Evolutionary conservation across 2,888 invertebrate genomes (phyloP).

Genomic region (Sminthurinus aureus): DNA sequence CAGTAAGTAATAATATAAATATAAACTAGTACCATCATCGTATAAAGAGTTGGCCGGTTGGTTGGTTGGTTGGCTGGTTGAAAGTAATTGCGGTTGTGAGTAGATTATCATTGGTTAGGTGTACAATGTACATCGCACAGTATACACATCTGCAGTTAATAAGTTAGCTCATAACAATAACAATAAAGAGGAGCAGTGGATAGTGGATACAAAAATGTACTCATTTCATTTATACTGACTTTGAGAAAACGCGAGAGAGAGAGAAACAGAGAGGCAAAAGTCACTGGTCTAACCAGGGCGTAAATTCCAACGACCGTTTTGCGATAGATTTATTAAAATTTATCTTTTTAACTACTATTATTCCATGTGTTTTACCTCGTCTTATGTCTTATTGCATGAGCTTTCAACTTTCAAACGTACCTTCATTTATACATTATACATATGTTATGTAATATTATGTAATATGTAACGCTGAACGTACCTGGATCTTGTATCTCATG

Average conservation of each 20-base stretch:
- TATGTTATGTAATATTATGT: background rate
- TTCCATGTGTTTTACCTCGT: background rate
- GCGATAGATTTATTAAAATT: constrained; percentile 49
- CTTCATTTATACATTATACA: background rate
- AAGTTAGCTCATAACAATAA: constrained; percentile 46
- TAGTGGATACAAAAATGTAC: constrained; percentile 11
- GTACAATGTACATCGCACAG: background rate
- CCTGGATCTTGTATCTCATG: background rate
- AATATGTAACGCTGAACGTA: too few relatives aligned
- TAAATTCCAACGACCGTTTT: constrained; percentile 50
- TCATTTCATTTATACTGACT: constrained; percentile 4
- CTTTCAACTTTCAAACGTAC: background rate
- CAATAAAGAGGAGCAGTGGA: constrained; percentile 47
- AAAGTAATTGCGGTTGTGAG: constrained; percentile 33
- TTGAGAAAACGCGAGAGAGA: constrained; percentile 12
- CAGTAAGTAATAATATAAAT: too few relatives aligned
- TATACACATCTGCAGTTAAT: constrained; percentile 28
- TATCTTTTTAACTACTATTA: constrained; percentile 7
- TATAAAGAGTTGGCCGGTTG: background rate
- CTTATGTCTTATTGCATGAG: background rate
- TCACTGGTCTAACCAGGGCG: constrained; percentile 51
- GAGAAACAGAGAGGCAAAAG: constrained; percentile 9
- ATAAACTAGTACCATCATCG: too few relatives aligned
- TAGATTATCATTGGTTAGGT: constrained; percentile 42
- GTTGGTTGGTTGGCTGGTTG: background rate